Percentiles rank a stretch among this genome's conserved stretches.
Conservation (phyloP, 2,797 vertebrate genomes). For the Nyctalus aviator region DNA sequence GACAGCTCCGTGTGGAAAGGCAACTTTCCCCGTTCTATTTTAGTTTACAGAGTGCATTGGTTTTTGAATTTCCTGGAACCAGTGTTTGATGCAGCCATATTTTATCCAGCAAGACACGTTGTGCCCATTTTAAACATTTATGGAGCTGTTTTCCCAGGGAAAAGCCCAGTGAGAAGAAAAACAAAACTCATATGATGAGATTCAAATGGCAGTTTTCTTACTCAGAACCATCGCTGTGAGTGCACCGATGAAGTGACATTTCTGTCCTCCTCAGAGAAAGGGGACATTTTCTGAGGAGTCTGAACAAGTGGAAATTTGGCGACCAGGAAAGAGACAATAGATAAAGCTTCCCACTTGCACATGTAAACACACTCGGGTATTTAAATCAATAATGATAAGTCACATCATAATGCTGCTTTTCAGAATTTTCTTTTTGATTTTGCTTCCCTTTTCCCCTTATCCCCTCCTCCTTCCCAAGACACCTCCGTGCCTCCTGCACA, state of each 20-base stretch:
- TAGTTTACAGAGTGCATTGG: constrained; percentile 21
- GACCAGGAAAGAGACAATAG: not conserved
- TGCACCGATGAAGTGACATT: not conserved
- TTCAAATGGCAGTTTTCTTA: not conserved
- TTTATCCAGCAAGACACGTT: constrained; percentile 51
- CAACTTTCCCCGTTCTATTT: not conserved
- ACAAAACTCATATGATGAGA: not conserved
- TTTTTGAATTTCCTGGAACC: constrained; percentile 50
- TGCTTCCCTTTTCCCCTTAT: not conserved
- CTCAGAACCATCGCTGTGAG: not conserved
- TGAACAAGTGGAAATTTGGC: not conserved
- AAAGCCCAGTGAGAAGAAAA: constrained; percentile 4
- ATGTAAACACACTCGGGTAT: not conserved
- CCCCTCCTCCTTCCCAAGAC: not conserved
- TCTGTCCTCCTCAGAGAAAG: not conserved
- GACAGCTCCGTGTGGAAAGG: not conserved
- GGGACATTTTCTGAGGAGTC: constrained; percentile 44
- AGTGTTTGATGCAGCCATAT: constrained; percentile 44
- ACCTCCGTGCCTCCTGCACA: not conserved
- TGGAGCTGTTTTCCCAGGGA: constrained; percentile 42
- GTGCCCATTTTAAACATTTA: constrained; percentile 34
- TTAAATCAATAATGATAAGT: not conserved
- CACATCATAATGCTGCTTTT: not conserved
- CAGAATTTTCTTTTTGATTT: not conserved
- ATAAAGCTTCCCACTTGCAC: not conserved